Evolutionary conservation across 2,888 invertebrate species (phyloP), one percentile per base, ranked within the genome.

Genomic region (Pyrrhosoma nymphula): DNA sequence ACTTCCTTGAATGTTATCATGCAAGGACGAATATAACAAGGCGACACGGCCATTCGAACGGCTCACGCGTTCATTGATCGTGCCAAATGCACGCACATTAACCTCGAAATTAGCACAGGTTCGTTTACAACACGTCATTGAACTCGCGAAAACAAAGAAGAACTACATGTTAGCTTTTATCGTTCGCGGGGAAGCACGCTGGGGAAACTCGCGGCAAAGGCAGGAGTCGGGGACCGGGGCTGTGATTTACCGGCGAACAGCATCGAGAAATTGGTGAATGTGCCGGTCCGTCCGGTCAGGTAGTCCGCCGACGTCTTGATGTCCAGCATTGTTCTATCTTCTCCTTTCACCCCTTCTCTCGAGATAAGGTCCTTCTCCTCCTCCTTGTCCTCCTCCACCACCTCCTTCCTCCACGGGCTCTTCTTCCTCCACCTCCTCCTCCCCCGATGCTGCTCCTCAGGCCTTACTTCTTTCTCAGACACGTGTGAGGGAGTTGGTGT

Each of bases 251-350:
- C 99, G 97, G 98, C 98, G 97, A 99, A 99, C 97, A 99, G 98
- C 99, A 99, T 99, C 97, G 99, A 99, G 98, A 99, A 98, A 97
- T 99, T 99, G 97, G 99, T 98, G 97, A 99, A 99, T 96, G 99
- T 98, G 97, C 99, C 99, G 97, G 99, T 98, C 96, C 96, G 96
- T 97, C 99, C 98, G 97, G 98, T 98, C 97, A 99, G 98, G 97
- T 99, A 99, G 98, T 99, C 99, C 97, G 99, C 98, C 96, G 99
- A 98, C 96, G 98, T 98, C 97, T 99, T 99, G 97, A 99, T 99
- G 98, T 99, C 99, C 97, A 99, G 98, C 99, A 99, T 99, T 96
- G 93, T 93, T 93, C 93, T 93, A 69, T 14, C 47, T 93, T 93
- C 93, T 69, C 93, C 69, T 56, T 56, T 35, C n/a, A 10, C 89